Conservation (phyloP, 2,888 invertebrate genomes). For the Hydrotaea cyrtoneurina region DNA sequence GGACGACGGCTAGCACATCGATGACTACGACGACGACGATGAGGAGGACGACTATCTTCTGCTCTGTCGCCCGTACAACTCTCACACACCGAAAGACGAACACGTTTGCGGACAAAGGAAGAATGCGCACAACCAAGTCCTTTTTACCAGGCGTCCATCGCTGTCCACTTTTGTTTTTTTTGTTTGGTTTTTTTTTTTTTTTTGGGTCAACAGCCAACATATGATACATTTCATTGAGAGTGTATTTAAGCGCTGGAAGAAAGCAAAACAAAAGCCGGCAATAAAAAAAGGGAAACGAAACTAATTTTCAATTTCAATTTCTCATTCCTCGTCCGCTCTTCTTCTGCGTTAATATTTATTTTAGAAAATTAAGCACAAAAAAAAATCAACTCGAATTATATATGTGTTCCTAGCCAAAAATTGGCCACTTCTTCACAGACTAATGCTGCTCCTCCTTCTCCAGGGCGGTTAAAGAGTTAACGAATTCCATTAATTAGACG, state of each 20-base stretch:
- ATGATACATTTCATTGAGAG: constrained; percentile 28
- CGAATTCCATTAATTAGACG: constrained; percentile 16
- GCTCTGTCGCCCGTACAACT: background rate
- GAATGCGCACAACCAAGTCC: background rate
- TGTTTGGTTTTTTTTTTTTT: constrained; percentile 7
- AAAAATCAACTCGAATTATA: background rate
- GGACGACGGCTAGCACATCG: background rate
- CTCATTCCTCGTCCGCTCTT: background rate
- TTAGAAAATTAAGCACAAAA: background rate
- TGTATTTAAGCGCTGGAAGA: background rate
- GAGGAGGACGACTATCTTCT: background rate
- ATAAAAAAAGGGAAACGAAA: background rate
- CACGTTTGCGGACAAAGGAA: background rate
- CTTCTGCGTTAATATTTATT: background rate
- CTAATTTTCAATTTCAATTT: constrained; percentile 17
- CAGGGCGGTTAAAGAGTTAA: background rate
- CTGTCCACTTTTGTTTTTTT: background rate
- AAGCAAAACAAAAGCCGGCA: background rate
- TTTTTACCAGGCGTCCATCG: background rate
- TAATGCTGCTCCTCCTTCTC: background rate
- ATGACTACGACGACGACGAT: background rate
- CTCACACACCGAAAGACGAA: background rate
- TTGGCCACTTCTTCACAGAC: background rate
- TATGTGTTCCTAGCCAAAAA: background rate
- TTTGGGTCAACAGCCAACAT: constrained; percentile 32